These are phyloP conservation scores for Arothron firmamentum DNA, from an alignment of 2,113 vertebrate species.

Conservation along the genomic window DNA sequence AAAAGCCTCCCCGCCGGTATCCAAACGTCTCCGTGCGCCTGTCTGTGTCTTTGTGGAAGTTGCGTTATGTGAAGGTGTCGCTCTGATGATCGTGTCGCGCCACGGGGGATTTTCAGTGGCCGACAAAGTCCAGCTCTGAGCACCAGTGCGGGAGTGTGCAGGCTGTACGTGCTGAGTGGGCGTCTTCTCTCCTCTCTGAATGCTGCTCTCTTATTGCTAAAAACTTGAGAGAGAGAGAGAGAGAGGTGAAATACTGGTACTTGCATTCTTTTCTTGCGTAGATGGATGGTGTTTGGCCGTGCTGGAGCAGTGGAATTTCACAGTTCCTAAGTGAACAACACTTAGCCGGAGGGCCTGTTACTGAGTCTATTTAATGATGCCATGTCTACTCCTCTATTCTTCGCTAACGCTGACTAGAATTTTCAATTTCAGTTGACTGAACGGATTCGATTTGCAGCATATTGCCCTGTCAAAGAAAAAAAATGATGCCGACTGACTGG, in stretches of 20 bases:
- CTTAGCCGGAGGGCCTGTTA: constrained; percentile 14
- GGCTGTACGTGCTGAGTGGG: constrained; percentile 8
- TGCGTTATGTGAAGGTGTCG: neutral
- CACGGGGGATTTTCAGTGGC: constrained; percentile 7
- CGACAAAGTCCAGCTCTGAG: neutral
- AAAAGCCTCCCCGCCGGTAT: constrained; percentile 4
- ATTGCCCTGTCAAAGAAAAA: constrained; percentile 31
- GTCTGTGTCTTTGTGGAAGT: neutral
- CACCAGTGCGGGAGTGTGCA: neutral
- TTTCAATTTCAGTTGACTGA: constrained; percentile 35
- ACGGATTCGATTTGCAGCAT: constrained; percentile 29
- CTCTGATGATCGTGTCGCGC: constrained; percentile 17
- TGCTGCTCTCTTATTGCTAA: constrained; percentile 7
- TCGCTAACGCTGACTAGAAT: constrained; percentile 5
- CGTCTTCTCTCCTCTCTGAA: constrained; percentile 4
- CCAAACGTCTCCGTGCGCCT: constrained; percentile 7
- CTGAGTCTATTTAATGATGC: constrained; percentile 35
- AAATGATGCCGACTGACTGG: constrained; percentile 21
- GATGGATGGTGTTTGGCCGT: too few relatives aligned
- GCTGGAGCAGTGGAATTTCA: neutral
- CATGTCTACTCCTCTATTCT: constrained; percentile 11
- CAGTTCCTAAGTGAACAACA: constrained; percentile 12
- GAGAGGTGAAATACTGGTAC: constrained; percentile 4
- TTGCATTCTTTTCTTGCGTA: neutral
- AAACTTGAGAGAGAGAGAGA: neutral